phyloP scores from a whole-genome alignment of 2,888 invertebrate species.

The Diaperis boleti region DNA sequence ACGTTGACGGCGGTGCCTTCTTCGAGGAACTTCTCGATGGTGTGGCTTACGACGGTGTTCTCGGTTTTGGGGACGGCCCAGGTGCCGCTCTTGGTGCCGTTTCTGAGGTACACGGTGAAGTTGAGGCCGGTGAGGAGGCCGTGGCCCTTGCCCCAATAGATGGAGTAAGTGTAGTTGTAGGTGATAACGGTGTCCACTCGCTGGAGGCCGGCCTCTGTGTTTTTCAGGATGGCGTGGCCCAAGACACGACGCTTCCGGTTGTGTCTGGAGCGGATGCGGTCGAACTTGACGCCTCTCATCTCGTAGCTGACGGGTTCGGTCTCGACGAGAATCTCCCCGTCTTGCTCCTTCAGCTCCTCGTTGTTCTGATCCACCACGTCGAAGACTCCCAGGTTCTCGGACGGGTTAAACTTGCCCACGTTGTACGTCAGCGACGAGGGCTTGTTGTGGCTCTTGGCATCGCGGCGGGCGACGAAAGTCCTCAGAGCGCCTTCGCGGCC shows the following conservation, averaged over 20 bases:
- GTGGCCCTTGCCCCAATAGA: conserved; percentile 85
- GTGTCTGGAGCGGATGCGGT: conserved; percentile 63
- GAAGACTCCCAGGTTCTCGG: conserved; percentile 76
- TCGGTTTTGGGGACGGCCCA: conserved; percentile 75
- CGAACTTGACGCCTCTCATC: conserved; percentile 68
- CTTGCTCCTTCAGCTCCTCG: conserved; percentile 70
- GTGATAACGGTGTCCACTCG: conserved; percentile 80
- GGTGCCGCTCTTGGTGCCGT: conserved; percentile 71
- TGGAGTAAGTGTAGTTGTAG: conserved; percentile 77
- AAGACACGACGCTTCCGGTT: conserved; percentile 60
- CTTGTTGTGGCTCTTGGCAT: conserved; percentile 52
- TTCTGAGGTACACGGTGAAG: conserved; percentile 72
- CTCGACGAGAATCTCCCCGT: conserved; percentile 84
- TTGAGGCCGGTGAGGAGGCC: conserved; percentile 79
- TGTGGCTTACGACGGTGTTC: conserved; percentile 70
- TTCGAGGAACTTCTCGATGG: conserved; percentile 72
- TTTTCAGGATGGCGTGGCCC: conserved; percentile 65
- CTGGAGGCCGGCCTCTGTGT: conserved; percentile 66
- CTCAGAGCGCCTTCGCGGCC: conserved; percentile 47
- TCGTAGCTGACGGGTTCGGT: conserved; percentile 84
- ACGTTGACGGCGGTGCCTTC: conserved; percentile 90
- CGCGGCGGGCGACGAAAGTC: conserved; percentile 61
- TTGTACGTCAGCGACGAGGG: conserved; percentile 68
- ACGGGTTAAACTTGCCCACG: conserved; percentile 78
- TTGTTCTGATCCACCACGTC: conserved; percentile 75